These are phyloP conservation scores for Enteromius viviparus DNA, from an alignment of 2,797 vertebrate genomes.

Conservation along the genomic window DNA sequence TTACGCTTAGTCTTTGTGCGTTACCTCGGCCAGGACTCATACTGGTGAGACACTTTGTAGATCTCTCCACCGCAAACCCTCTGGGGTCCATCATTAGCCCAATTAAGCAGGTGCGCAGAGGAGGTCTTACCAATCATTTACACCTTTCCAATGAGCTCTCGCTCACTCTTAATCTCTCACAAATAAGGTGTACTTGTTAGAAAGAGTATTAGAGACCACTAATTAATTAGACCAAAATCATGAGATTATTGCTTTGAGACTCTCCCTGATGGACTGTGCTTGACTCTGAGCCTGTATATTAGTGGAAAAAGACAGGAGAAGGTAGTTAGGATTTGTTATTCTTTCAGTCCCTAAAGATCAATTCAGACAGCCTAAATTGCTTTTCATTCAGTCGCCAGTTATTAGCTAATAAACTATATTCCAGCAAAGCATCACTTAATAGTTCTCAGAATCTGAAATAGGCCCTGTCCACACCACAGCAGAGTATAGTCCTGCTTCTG, in stretches of 20 bases:
- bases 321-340: conserved; percentile 56
- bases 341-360: conserved; percentile 64
- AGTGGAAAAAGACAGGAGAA: conserved; percentile 28
- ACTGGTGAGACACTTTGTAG: conserved; percentile 61
- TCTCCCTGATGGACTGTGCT: conserved; percentile 79
- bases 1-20: background rate
- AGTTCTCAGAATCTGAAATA: background rate
- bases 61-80: conserved; percentile 75
- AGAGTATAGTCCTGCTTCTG: background rate
- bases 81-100: conserved; percentile 88
- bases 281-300: conserved; percentile 58
- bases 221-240: conserved; percentile 93
- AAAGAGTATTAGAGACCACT: conserved; percentile 83
- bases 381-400: conserved; percentile 1
- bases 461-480: background rate
- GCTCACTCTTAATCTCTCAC: conserved; percentile 90
- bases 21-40: conserved; percentile 9
- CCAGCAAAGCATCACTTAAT: background rate
- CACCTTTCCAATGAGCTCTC: conserved; percentile 90
- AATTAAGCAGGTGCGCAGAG: conserved; percentile 90
- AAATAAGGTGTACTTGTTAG: conserved; percentile 90
- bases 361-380: background rate
- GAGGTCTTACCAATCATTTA: conserved; percentile 87
- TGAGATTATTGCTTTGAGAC: conserved; percentile 88
- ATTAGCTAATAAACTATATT: conserved; percentile 1